phyloP scores from a whole-genome alignment of 1,140 invertebrate species.

The Ephestia elutella region DNA sequence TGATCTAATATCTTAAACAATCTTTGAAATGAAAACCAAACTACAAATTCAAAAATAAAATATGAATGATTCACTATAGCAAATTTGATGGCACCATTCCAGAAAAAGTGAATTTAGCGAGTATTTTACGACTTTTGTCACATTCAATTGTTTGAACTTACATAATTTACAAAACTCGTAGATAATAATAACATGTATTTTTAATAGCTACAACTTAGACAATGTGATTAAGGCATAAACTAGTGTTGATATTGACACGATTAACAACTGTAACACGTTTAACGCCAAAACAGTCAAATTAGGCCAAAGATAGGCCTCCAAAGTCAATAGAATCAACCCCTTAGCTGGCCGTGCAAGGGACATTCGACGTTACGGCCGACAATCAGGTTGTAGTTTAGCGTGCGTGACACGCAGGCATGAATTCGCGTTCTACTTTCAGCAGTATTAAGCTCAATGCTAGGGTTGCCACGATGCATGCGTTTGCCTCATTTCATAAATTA shows the following conservation, averaged over 20 bases:
- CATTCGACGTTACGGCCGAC: slow-evolving; percentile 13
- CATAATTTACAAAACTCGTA: too few species aligned
- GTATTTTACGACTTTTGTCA: background rate
- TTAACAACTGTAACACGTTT: slow-evolving; percentile 13
- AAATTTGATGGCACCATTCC: background rate
- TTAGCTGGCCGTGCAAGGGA: slow-evolving; percentile 8
- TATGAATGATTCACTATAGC: background rate
- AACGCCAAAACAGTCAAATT: slow-evolving; percentile 25
- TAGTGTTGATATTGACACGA: background rate
- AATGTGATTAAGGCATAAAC: background rate
- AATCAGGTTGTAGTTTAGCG: slow-evolving; percentile 27
- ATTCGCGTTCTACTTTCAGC: slow-evolving; percentile 43
- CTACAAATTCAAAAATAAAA: background rate
- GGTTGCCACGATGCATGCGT: background rate
- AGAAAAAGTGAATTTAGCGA: background rate
- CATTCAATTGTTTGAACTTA: background rate
- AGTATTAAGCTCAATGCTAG: slow-evolving; percentile 35
- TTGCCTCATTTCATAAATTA: background rate
- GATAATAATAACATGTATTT: too few species aligned
- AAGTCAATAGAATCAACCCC: slow-evolving; percentile 28
- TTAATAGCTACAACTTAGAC: too few species aligned
- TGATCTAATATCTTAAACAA: too few species aligned
- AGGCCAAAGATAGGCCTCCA: slow-evolving; percentile 15
- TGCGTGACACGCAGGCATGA: slow-evolving; percentile 16
- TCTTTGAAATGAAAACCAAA: background rate